Percentiles rank a stretch among this genome's conserved stretches.
These are phyloP conservation scores for Troides aeacus DNA, from an alignment of 2,888 invertebrate genomes.

Conservation along the genomic window DNA sequence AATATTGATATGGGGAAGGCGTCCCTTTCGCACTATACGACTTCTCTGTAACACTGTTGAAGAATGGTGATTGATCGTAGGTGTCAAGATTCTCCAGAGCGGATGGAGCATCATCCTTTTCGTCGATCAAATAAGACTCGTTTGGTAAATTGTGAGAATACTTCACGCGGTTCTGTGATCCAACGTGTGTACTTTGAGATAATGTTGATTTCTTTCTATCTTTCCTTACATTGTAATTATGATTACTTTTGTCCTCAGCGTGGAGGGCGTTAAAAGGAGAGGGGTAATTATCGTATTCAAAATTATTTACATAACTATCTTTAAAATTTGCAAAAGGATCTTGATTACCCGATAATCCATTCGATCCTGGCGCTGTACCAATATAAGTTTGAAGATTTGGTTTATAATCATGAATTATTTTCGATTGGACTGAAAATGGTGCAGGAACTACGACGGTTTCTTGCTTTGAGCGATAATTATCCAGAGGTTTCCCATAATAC, in stretches of 20 bases:
- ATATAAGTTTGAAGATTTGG: slow-evolving; percentile 45
- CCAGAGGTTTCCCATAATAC: slow-evolving; percentile 46
- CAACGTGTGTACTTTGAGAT: slow-evolving; percentile 69
- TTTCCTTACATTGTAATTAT: slow-evolving; percentile 44
- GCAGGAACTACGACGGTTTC: slow-evolving; percentile 48
- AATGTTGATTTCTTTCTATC: slow-evolving; percentile 69
- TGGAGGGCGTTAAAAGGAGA: slow-evolving; percentile 58
- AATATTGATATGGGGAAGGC: slow-evolving; percentile 63
- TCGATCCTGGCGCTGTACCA: slow-evolving; percentile 38
- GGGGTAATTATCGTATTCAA: slow-evolving; percentile 63
- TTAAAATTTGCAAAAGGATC: slow-evolving; percentile 58
- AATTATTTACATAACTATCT: slow-evolving; percentile 57
- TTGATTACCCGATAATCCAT: slow-evolving; percentile 51
- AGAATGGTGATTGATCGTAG: slow-evolving; percentile 45
- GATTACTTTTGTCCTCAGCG: slow-evolving; percentile 50
- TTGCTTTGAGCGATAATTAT: slow-evolving; percentile 46
- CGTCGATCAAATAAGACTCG: slow-evolving; percentile 38
- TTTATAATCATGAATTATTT: slow-evolving; percentile 66
- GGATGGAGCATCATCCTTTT: slow-evolving; percentile 46
- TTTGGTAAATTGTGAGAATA: slow-evolving; percentile 63
- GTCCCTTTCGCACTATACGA: slow-evolving; percentile 58
- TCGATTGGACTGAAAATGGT: slow-evolving; percentile 64
- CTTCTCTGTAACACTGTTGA: slow-evolving; percentile 48
- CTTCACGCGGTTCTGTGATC: slow-evolving; percentile 61
- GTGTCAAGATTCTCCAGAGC: slow-evolving; percentile 51